phyloP scores from a whole-genome alignment of 2,888 invertebrate species.

The Harpalus rufipes region DNA sequence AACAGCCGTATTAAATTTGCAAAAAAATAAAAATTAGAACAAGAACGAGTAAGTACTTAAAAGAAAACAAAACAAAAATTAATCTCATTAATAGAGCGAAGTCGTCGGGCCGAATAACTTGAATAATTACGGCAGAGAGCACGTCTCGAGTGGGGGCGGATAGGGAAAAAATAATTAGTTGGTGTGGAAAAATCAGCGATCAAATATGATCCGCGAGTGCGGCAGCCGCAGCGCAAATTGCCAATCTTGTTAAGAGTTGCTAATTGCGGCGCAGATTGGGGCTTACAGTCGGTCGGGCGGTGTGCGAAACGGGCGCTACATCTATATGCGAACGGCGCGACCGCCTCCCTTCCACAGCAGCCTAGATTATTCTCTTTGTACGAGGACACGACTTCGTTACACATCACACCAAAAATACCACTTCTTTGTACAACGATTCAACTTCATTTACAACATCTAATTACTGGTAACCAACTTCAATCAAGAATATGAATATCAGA shows the following conservation, averaged over 20 bases:
- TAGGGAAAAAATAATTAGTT: constrained; percentile 76
- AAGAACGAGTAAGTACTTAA: constrained; percentile 62
- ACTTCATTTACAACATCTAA: background rate
- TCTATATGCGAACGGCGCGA: constrained; percentile 36
- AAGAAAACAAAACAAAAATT: constrained; percentile 66
- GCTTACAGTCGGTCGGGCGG: constrained; percentile 72
- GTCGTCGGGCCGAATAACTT: constrained; percentile 54
- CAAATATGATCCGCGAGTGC: constrained; percentile 74
- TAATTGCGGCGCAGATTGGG: constrained; percentile 73
- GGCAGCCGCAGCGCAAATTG: constrained; percentile 74
- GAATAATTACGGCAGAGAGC: constrained; percentile 43
- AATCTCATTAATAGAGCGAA: constrained; percentile 64
- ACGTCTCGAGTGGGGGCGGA: constrained; percentile 70
- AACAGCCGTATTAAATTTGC: constrained; percentile 59
- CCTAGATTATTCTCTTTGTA: constrained; percentile 48
- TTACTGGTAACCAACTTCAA: too few species aligned
- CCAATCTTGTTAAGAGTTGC: constrained; percentile 77
- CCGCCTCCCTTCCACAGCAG: background rate
- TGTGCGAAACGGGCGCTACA: constrained; percentile 7
- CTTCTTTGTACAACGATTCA: background rate
- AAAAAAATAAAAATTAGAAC: constrained; percentile 56
- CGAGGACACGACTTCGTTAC: constrained; percentile 1
- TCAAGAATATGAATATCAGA: too few species aligned
- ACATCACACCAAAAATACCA: constrained; percentile 16
- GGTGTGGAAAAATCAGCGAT: constrained; percentile 75